These are phyloP conservation scores for Drosophila neotestacea DNA, from an alignment of 2,888 invertebrate species.

Conservation along the genomic window DNA sequence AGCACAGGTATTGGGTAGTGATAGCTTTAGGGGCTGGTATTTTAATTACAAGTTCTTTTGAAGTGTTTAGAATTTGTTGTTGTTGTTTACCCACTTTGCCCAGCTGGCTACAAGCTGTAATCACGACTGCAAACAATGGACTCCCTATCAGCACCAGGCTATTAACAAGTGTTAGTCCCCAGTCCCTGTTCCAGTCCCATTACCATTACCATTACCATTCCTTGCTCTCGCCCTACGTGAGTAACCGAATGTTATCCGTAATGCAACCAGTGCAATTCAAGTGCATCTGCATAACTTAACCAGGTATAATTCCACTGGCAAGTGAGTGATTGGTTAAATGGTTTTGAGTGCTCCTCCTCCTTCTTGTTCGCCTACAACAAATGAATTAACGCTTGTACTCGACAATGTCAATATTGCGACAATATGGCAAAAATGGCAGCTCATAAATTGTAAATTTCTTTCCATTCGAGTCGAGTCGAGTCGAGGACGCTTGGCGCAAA, in stretches of 20 bases:
- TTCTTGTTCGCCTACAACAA: not conserved
- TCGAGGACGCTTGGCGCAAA: constrained; percentile 3
- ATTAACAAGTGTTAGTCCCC: constrained; percentile 7
- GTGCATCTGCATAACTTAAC: constrained; percentile 49
- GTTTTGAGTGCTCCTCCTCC: not conserved
- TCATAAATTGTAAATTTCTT: constrained; percentile 20
- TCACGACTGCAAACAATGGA: constrained; percentile 31
- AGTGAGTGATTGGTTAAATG: constrained; percentile 18
- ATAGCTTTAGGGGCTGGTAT: constrained; percentile 48
- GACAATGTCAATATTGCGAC: constrained; percentile 21
- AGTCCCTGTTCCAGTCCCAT: constrained; percentile 3
- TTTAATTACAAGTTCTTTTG: constrained; percentile 66
- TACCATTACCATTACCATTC: not conserved
- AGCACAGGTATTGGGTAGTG: constrained; percentile 2
- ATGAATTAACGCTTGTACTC: constrained; percentile 25
- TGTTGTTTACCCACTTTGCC: constrained; percentile 21
- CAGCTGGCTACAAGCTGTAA: constrained; percentile 31
- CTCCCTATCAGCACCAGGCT: constrained; percentile 24
- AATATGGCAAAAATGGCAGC: constrained; percentile 12
- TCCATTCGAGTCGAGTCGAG: constrained; percentile 3
- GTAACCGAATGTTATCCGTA: not conserved
- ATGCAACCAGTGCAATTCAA: constrained; percentile 21
- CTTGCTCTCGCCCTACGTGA: not conserved
- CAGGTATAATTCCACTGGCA: constrained; percentile 53
- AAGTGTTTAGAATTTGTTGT: constrained; percentile 44